Evolutionary conservation across 2,888 invertebrate genomes (phyloP).

Genomic region (Pasiphila rectangulata): DNA sequence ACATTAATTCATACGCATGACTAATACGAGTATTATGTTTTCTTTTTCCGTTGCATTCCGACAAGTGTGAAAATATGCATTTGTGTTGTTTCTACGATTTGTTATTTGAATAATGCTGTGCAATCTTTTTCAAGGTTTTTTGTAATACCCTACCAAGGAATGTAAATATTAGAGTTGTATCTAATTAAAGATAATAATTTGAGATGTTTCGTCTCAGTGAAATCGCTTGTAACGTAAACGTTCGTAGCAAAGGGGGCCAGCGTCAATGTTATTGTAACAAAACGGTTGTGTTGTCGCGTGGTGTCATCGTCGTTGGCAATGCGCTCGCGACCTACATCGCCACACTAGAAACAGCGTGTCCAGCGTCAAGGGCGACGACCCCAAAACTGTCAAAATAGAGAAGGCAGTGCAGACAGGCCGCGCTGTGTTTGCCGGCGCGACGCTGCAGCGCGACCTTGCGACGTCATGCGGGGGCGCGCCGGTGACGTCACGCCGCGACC

Average conservation of each 20-base stretch:
- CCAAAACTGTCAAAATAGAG: conserved; percentile 55
- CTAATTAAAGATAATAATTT: too few relatives aligned
- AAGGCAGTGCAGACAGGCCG: conserved; percentile 45
- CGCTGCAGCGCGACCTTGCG: conserved; percentile 64
- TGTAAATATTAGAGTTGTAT: too few relatives aligned
- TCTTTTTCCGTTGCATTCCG: conserved; percentile 28
- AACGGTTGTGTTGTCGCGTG: background rate
- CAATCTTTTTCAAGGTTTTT: too few relatives aligned
- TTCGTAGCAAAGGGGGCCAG: too few relatives aligned
- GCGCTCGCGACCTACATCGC: conserved; percentile 11
- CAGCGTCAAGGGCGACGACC: conserved; percentile 49
- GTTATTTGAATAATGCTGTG: background rate
- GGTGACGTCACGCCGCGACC: conserved; percentile 82
- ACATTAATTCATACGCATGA: conserved; percentile 17
- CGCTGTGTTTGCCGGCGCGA: conserved; percentile 45
- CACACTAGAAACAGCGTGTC: conserved; percentile 21
- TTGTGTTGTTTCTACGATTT: background rate
- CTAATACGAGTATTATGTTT: conserved; percentile 26
- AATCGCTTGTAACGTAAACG: too few relatives aligned
- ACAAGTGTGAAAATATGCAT: conserved; percentile 1
- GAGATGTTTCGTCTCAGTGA: too few relatives aligned
- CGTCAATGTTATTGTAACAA: background rate
- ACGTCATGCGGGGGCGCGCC: conserved; percentile 80
- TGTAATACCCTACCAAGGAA: too few relatives aligned
- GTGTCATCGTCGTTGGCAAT: conserved; percentile 10